A percentile compares a stretch with the other conserved stretches of the same genome.
Evolutionary conservation across 1,140 invertebrate genomes (phyloP).

Genomic region (Cardiocondyla obscurior): DNA sequence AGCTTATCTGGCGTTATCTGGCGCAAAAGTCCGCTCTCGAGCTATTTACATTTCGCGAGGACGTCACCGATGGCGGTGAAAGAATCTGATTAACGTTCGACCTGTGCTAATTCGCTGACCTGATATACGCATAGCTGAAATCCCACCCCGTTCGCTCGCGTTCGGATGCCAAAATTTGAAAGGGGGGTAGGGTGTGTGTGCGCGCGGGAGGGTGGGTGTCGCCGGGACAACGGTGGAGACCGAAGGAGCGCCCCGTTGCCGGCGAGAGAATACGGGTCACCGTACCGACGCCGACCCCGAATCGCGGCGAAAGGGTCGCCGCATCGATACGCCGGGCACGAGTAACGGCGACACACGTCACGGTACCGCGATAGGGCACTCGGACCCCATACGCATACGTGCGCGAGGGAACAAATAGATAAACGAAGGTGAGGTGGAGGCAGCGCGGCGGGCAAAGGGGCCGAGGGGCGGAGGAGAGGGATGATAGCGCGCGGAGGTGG

Average conservation of each 20-base stretch:
- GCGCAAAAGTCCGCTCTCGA: neutral
- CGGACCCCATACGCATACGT: neutral
- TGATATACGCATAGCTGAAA: conserved; percentile 29
- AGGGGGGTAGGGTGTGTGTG: too few relatives aligned
- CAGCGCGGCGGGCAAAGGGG: neutral
- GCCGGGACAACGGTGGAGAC: conserved; percentile 1
- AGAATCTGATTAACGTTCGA: conserved; percentile 12
- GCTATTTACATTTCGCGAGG: conserved; percentile 1
- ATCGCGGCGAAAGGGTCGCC: conserved; percentile 12
- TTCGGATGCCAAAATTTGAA: neutral
- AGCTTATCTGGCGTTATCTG: neutral
- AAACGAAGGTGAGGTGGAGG: conserved; percentile 12
- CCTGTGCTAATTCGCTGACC: conserved; percentile 13
- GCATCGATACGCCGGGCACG: conserved; percentile 29
- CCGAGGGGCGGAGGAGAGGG: neutral
- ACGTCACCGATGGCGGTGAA: neutral
- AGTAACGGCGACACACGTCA: neutral
- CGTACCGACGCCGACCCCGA: conserved; percentile 43
- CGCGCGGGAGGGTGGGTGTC: too few relatives aligned
- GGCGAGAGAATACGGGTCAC: conserved; percentile 58
- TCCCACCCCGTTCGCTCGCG: neutral
- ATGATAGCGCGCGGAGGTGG: neutral
- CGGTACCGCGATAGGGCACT: conserved; percentile 1
- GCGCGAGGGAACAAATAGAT: conserved; percentile 44
- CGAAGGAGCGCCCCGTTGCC: conserved; percentile 28